Base-by-base conservation (phyloP, 2,797 vertebrate species). In the Enteromius paludinosus region DNA sequence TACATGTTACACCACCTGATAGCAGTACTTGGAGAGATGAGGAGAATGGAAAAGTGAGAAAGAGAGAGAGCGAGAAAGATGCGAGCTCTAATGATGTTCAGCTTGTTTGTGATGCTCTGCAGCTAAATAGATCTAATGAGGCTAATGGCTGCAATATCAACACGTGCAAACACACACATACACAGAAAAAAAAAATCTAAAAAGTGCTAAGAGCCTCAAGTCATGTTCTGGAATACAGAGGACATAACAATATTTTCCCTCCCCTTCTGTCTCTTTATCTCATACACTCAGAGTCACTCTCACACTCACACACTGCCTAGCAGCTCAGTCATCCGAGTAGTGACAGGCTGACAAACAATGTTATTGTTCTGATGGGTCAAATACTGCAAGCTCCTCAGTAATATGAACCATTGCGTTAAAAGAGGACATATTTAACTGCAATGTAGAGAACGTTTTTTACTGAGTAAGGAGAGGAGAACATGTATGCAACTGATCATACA, bases 71-170 rank as follows among this genome's bases (percentile, higher is more conserved):
- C 59, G 25, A 68, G 77, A 68, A 33, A 79, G 56, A 74, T 47
- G 38, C 54, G 20, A 54, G 70, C 70, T 80, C 69, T 83, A 71
- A 83, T 81, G 66, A 83, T 41, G n/a, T 79, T 79, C 49, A 83
- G 75, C 81, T 86, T 83, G 77, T 86, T 86, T 88, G 82, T 75
- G 28, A 81, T 71, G 65, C 77, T 85, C 73, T 61, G 47, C 73
- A 83, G 79, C 83, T 84, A 84, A 87, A 85, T 64, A 82, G 75
- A 85, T 85, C 72, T 86, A 88, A 88, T 86, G 81, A 89, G 86
- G 85, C 86, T 87, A 90, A 87, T 87, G 56, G 80, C 81, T 76
- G 74, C 76, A 83, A 87, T 84, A 82, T 82, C 65, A 83, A 74
- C 33, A 87, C 62, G 75, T 52, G 28, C 35, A 78, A 75, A 90